Base-by-base conservation (phyloP, 2,888 invertebrate species). In the Cataglyphis cursor region DNA sequence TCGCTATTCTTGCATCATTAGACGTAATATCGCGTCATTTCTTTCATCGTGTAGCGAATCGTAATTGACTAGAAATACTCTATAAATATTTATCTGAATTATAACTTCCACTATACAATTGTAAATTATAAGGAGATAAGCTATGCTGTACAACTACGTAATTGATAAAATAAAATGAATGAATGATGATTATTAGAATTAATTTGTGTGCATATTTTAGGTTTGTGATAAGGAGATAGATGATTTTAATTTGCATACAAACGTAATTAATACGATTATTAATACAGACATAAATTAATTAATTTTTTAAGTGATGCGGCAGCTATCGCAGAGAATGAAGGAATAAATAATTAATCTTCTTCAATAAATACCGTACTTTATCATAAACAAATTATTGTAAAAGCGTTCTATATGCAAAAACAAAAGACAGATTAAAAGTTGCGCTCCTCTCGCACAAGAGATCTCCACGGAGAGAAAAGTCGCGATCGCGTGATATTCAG, bases 401-500 rank as follows among this genome's bases (percentile, higher is more conserved):
- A 28, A 15, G 38, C 21, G n/a, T 3, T 18, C 24, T n/a, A 6
- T 5, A 44, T 12, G 18, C 9, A 31, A 57, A 57, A 44, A 6
- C 10, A 12, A 44, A 12, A 31, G 18, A 2, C 10, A 28, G 21
- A 72, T 66, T 28, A 35, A 24, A 59, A 6, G 9, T 21, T 41
- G 31, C 12, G 3, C 24, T 54, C 31, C 41, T 28, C 21, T 51
- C 35, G 35, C 12, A 6, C 15, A 18, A 12, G 15, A 28, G 38
- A 54, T 74, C 9, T n/a, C 18, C 9, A 41, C 15, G 15, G 28
- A 54, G n/a, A 21, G 28, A 64, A 38, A 54, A 70, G 64, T 64
- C 61, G 31, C 41, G 18, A 41, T 78, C 38, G 70, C 80, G 57
- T 57, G 72, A 80, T 72, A 72, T 61, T 54, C 61, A 18, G 38